Evolutionary conservation across 2,113 vertebrate species (phyloP).

Genomic region (Pelobates fuscus): DNA sequence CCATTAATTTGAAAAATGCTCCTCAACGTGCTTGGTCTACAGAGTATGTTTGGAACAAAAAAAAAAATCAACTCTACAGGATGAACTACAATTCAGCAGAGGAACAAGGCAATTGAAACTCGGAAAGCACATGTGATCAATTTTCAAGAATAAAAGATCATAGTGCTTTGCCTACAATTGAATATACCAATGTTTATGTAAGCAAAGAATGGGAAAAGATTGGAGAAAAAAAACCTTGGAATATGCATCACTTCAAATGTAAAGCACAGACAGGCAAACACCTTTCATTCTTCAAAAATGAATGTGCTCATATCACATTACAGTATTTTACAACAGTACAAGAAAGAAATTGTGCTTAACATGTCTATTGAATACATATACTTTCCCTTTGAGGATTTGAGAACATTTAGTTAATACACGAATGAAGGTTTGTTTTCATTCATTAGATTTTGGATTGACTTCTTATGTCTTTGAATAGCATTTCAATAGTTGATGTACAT

Average conservation of each 20-base stretch:
- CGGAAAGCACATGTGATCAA: not conserved
- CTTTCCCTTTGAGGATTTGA: constrained; percentile 42
- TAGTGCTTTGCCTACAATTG: not conserved
- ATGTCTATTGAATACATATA: not conserved
- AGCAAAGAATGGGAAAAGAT: not conserved
- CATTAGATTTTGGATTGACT: not conserved
- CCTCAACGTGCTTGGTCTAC: no score
- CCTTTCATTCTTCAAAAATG: constrained; percentile 4
- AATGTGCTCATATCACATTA: not conserved
- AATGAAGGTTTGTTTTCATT: not conserved
- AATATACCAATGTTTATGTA: constrained; percentile 15
- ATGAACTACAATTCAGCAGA: no score
- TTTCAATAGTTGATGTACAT: constrained; percentile 8
- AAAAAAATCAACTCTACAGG: no score
- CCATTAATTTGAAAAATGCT: no score
- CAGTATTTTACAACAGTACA: not conserved
- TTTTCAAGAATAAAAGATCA: not conserved
- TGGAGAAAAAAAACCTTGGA: constrained; percentile 15
- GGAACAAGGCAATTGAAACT: not conserved
- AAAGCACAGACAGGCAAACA: not conserved
- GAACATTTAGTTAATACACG: not conserved
- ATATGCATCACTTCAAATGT: constrained; percentile 33
- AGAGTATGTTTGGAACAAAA: no score
- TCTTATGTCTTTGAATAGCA: constrained; percentile 1
- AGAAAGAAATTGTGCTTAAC: not conserved